These are phyloP conservation scores for Zaprionus taronus DNA, from an alignment of 1,140 invertebrate species.

Conservation along the genomic window DNA sequence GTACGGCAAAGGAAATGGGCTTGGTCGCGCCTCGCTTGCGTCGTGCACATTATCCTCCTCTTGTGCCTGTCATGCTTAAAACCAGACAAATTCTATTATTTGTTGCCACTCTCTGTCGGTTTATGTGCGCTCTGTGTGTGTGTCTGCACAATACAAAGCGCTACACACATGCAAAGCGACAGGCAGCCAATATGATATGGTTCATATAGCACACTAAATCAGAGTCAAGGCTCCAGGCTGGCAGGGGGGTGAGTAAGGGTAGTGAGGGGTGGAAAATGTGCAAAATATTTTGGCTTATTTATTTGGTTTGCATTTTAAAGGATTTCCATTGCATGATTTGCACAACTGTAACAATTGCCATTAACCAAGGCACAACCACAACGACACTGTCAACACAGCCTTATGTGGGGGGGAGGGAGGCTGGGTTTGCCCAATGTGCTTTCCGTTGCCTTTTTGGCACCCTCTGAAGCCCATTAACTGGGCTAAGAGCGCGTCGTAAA, in stretches of 20 bases:
- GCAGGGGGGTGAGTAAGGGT: neutral
- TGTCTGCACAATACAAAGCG: conserved; percentile 39
- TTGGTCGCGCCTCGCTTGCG: conserved; percentile 49
- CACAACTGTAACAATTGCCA: conserved; percentile 42
- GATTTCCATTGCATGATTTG: conserved; percentile 54
- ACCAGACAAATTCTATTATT: conserved; percentile 71
- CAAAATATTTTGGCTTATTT: conserved; percentile 44
- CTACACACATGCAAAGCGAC: conserved; percentile 29
- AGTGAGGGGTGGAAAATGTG: neutral
- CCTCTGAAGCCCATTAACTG: conserved; percentile 9
- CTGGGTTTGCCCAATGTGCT: neutral
- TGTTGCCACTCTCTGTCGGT: conserved; percentile 48
- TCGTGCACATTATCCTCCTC: conserved; percentile 63
- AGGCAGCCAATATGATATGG: conserved; percentile 46
- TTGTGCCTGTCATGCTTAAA: conserved; percentile 60
- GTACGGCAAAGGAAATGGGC: conserved; percentile 32
- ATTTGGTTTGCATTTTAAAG: conserved; percentile 56
- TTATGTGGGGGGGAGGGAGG: neutral
- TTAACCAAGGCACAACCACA: conserved; percentile 43
- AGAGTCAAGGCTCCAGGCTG: conserved; percentile 31
- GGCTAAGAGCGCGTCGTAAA: conserved; percentile 2
- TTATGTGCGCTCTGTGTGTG: neutral
- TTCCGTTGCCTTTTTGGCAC: conserved; percentile 30
- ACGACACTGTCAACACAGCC: conserved; percentile 59
- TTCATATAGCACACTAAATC: conserved; percentile 45